These are phyloP conservation scores for Lamellibrachia luymesi DNA, from an alignment of 1,140 invertebrate species.

Conservation along the genomic window DNA sequence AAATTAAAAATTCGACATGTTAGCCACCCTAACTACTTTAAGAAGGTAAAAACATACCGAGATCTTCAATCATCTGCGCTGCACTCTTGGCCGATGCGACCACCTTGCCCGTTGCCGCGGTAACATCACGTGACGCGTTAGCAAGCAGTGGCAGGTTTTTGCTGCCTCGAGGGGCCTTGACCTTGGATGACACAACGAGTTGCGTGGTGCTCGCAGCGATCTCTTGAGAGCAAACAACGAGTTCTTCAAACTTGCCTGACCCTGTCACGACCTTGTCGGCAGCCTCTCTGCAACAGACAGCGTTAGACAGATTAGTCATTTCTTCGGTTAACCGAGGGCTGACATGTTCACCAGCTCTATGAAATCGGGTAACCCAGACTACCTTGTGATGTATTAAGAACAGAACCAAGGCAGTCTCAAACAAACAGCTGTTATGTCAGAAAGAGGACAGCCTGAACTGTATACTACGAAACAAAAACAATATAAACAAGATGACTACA, in stretches of 20 bases:
- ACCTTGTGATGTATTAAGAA: background rate
- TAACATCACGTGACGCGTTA: constrained; percentile 82
- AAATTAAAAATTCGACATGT: too few species aligned
- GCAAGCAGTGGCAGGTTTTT: constrained; percentile 75
- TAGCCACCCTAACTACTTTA: too few species aligned
- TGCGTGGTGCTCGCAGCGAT: constrained; percentile 96
- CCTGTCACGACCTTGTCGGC: constrained; percentile 89
- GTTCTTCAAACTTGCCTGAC: constrained; percentile 85
- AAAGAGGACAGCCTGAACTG: too few species aligned
- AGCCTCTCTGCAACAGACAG: constrained; percentile 68
- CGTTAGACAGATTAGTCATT: background rate
- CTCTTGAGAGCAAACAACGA: constrained; percentile 95
- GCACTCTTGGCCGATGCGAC: constrained; percentile 90
- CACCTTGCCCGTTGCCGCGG: constrained; percentile 83
- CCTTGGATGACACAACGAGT: constrained; percentile 86
- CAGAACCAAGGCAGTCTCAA: background rate
- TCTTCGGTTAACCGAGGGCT: too few species aligned
- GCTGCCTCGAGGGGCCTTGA: constrained; percentile 77
- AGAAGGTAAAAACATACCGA: constrained; percentile 61
- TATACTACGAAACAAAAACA: too few species aligned
- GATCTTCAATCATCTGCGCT: constrained; percentile 80
- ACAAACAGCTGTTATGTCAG: background rate
- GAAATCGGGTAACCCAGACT: background rate
- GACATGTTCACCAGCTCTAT: too few species aligned
- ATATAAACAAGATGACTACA: too few species aligned